phyloP scores from a whole-genome alignment of 2,888 invertebrate genomes.

The Chironomus tentans region DNA sequence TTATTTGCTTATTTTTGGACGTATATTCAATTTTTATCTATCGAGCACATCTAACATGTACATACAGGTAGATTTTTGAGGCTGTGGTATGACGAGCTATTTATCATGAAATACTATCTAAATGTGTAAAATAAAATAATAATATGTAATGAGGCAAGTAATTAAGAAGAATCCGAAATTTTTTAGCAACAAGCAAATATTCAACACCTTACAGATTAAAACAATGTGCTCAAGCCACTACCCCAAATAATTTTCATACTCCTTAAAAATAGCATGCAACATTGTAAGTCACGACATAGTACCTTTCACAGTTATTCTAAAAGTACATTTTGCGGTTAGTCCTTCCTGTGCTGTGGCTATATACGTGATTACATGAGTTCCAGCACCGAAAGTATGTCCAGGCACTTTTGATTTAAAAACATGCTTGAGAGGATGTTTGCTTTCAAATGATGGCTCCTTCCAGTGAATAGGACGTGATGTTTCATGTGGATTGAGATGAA shows the following conservation, averaged over 20 bases:
- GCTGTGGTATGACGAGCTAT: too few species aligned
- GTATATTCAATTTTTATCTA: too few species aligned
- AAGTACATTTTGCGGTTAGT: constrained; percentile 53
- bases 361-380: constrained; percentile 53
- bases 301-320: constrained; percentile 53
- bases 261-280: too few species aligned
- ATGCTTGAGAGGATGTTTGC: constrained; percentile 48
- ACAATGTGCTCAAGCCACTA: too few species aligned
- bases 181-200: neutral
- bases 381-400: constrained; percentile 50
- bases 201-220: too few species aligned
- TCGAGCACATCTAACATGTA: too few species aligned
- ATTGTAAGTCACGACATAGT: neutral
- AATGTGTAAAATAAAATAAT: too few species aligned
- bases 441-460: constrained; percentile 55
- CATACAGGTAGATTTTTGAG: too few species aligned
- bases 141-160: too few species aligned
- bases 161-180: too few species aligned
- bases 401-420: constrained; percentile 55
- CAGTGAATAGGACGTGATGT: constrained; percentile 49
- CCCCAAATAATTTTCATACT: too few species aligned
- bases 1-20: neutral
- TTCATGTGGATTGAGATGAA: constrained; percentile 47
- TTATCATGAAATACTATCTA: too few species aligned
- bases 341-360: constrained; percentile 55